phyloP scores from a whole-genome alignment of 1,140 invertebrate species.

The Theocolax elegans region DNA sequence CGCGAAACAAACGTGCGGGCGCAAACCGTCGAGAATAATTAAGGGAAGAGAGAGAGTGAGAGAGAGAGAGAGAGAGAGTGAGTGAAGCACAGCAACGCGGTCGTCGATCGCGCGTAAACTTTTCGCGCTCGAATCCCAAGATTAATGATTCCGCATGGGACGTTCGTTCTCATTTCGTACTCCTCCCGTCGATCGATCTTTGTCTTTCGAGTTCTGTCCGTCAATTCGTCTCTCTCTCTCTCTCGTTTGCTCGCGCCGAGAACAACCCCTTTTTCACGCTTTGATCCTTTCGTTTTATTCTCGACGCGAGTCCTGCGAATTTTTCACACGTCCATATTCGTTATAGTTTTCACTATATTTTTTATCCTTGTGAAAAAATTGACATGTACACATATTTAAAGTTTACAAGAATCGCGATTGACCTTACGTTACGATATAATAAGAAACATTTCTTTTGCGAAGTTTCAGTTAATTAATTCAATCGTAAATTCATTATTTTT shows the following conservation, averaged over 20 bases:
- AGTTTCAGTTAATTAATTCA: too few relatives aligned
- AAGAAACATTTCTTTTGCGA: too few relatives aligned
- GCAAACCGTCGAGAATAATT: constrained; percentile 31
- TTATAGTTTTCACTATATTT: too few relatives aligned
- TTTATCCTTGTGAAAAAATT: too few relatives aligned
- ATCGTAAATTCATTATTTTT: too few relatives aligned
- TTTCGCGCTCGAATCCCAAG: constrained; percentile 41
- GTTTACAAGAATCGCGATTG: too few relatives aligned
- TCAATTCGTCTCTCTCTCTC: constrained; percentile 16
- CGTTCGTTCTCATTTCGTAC: not conserved
- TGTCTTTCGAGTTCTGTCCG: constrained; percentile 5
- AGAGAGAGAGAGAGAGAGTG: not conserved
- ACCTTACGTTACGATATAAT: too few relatives aligned
- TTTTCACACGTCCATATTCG: too few relatives aligned
- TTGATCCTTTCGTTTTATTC: too few relatives aligned
- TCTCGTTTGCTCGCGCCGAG: constrained; percentile 21
- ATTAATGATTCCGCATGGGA: constrained; percentile 50
- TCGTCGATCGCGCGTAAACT: constrained; percentile 29
- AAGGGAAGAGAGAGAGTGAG: constrained; percentile 12
- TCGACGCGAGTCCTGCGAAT: too few relatives aligned
- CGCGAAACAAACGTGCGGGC: not conserved
- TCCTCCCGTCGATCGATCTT: constrained; percentile 13
- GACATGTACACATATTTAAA: too few relatives aligned
- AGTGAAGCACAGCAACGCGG: not conserved
- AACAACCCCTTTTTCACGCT: too few relatives aligned